Base-by-base conservation (phyloP, 2,888 invertebrate species). In the Lasioglossum figueresi region DNA sequence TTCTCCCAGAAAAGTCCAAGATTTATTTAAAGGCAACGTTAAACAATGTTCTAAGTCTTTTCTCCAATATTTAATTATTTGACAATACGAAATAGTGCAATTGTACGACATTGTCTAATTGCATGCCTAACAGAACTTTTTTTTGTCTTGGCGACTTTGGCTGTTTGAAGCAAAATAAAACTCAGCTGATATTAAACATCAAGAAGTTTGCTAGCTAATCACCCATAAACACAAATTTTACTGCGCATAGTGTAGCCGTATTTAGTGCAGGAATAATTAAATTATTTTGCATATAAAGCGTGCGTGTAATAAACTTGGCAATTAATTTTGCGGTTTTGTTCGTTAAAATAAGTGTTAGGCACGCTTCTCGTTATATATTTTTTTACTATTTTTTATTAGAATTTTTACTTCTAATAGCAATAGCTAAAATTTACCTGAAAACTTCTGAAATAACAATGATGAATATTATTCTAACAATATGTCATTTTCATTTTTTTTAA, bases 281-380 rank as follows among this genome's bases (percentile, higher is more conserved):
- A 48, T 56, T 0, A 83, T 80, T 43, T 72, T 8, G 27, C 8
- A 43, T 72, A 27, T 16, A 4, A 71, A 76, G 70, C 56, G 37
- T 71, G 52, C 37, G 16, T 6, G 43, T 5, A 59, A 34, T 16
- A 43, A 72, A 66, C 19, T 43, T 37, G n/a, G n/a, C 37, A 10
- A 23, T 68, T 23, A 10, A 37, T 40, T n/a, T 68, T 66, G 14
- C 12, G 27, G 27, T 59, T 59, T 14, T 59, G 27, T 59, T 63
- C 31, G 27, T 14, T 23, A 66, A 66, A 66, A 34, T 19, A 66
- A 34, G 34, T 16, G 19, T 66, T 19, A 66, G 31, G 34, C 34
- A 34, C 8, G 6, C 31, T 8, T 66, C 34, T 66, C 34, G 8
- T 19, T 66, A 34, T 16, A 63, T 8, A 12, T n/a, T 37, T 43